These are phyloP conservation scores for Platysternon megacephalum DNA, from an alignment of 2,113 vertebrate genomes.

Conservation along the genomic window DNA sequence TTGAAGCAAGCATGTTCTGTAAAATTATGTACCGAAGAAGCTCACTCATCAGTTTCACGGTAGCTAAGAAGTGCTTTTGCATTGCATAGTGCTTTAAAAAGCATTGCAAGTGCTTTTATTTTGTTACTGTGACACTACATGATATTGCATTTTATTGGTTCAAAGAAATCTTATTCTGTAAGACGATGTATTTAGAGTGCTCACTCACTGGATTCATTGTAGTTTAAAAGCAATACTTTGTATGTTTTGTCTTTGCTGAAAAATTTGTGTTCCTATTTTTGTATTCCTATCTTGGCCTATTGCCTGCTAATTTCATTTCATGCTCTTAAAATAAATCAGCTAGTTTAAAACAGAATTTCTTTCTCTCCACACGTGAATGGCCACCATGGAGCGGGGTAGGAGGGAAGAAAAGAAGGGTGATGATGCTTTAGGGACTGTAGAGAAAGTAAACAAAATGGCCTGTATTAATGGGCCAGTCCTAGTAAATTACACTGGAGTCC, in stretches of 20 bases:
- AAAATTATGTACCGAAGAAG: background rate
- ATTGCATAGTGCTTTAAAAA: background rate
- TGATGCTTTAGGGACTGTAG: background rate
- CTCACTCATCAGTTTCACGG: background rate
- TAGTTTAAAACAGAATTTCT: slow-evolving; percentile 7
- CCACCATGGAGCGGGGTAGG: background rate
- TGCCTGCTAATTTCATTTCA: background rate
- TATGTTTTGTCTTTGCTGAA: background rate
- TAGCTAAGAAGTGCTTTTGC: background rate
- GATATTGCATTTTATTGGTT: background rate
- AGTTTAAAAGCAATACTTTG: slow-evolving; percentile 7
- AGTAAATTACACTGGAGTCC: slow-evolving; percentile 11
- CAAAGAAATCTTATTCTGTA: background rate
- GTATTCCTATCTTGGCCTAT: background rate
- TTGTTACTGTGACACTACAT: background rate
- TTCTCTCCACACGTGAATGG: background rate
- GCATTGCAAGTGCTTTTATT: background rate
- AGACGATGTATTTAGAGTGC: background rate
- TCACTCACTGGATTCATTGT: background rate
- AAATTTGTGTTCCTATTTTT: background rate
- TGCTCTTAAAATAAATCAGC: slow-evolving; percentile 28
- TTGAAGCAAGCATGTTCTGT: background rate
- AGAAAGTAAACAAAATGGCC: slow-evolving; percentile 30
- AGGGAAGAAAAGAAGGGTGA: background rate
- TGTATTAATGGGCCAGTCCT: slow-evolving; percentile 43